Conservation (phyloP, 1,140 invertebrate species). For the Campodea augens region DNA sequence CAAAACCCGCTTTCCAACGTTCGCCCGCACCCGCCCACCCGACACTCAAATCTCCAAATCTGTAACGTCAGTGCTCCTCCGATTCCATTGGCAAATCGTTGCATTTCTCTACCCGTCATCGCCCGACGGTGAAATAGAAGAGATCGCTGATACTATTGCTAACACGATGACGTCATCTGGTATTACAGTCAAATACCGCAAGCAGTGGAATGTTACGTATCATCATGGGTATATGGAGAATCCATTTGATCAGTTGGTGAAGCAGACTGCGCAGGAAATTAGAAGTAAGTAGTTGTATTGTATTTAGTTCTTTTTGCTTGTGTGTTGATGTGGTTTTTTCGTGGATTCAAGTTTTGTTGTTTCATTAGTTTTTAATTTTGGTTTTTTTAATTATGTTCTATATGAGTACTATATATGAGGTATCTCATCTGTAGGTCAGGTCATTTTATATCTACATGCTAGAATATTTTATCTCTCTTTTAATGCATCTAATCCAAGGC, state of each 20-base stretch:
- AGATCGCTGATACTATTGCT: conserved; percentile 49
- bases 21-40: conserved; percentile 76
- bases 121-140: conserved; percentile 41
- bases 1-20: conserved; percentile 74
- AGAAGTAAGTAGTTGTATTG: conserved; percentile 49
- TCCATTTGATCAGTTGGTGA: conserved; percentile 58
- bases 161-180: conserved; percentile 40
- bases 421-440: too few relatives aligned
- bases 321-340: too few relatives aligned
- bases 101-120: conserved; percentile 53
- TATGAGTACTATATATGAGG: too few relatives aligned
- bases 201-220: conserved; percentile 53
- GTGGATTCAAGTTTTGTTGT: too few relatives aligned
- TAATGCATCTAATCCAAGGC: too few relatives aligned
- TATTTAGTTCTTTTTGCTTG: too few relatives aligned
- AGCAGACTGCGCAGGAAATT: conserved; percentile 51
- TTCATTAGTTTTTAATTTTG: too few relatives aligned
- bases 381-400: too few relatives aligned
- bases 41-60: conserved; percentile 83
- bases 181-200: conserved; percentile 41
- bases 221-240: conserved; percentile 53
- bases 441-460: too few relatives aligned
- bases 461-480: too few relatives aligned
- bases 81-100: conserved; percentile 66
- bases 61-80: conserved; percentile 52